Evolutionary conservation across 2,113 vertebrate species (phyloP), one percentile per base, ranked within the genome.

Genomic region (Atlantisia rogersi): DNA sequence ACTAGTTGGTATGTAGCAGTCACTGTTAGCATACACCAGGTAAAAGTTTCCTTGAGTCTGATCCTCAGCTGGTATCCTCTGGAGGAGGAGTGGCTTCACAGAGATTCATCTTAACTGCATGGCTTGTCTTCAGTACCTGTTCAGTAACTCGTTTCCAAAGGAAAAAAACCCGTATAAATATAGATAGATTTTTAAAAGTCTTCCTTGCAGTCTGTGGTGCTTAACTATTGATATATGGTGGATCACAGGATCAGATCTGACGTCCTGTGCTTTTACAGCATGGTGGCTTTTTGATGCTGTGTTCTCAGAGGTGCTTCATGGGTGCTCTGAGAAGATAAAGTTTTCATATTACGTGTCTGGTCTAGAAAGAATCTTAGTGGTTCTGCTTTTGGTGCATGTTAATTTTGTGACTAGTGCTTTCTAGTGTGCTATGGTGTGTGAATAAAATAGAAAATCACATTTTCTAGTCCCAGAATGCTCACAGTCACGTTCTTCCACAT

Each of bases 151-250:
- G 77, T 65, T 86, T 78, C 44, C 32, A 77, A 58, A 90, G 60
- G 48, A 55, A 85, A 85, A 42, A 29, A 58, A 25, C 1, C 2
- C 8, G 3, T 53, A 8, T 3, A 10, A 46, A 10, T 21, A 4
- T 13, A 29, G 10, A 42, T 28, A 60, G 22, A 19, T 64, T 75
- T 65, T 40, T 1, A 25, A 53, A 56, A 55, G 1, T 17, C 64
- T 86, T 92, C 4, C 5, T 5, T 62, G 12, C 68, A 53, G 15
- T 62, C n/a, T 87, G 39, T 70, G 46, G 8, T 0, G 2, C 21
- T 59, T 55, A 44, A 50, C 24, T 52, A 0, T 62, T 69, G 60
- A 15, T 65, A 10, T 9, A 0, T 9, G 37, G 37, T 7, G 31
- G 31, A 25, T 83, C 5, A 4, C 59, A 67, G 67, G 31, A 15